Conservation (phyloP, 2,797 vertebrate species). For the Betta splendens region DNA sequence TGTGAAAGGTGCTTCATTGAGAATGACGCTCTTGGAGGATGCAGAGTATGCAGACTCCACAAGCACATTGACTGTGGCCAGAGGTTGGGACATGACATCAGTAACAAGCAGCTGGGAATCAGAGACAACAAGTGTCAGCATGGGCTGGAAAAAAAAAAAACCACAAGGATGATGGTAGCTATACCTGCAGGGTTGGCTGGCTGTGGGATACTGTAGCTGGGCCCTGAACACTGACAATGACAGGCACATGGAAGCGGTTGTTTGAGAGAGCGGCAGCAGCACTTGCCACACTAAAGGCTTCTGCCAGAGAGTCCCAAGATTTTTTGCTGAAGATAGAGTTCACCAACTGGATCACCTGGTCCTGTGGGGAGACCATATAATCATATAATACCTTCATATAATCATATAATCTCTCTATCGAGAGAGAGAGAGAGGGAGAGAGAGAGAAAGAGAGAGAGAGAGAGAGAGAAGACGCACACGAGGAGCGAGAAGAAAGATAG, state of each 20-base stretch:
- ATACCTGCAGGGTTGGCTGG: conserved; percentile 88
- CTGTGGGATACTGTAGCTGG: conserved; percentile 90
- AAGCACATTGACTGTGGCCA: conserved; percentile 87
- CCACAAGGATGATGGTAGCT: neutral
- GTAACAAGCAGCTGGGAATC: conserved; percentile 89
- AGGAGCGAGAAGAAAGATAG: no score
- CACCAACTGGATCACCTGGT: conserved; percentile 95
- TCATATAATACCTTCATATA: no score
- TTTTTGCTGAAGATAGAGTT: conserved; percentile 98
- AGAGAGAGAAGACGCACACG: no score
- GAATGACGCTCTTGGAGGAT: conserved; percentile 85
- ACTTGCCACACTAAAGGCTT: conserved; percentile 92
- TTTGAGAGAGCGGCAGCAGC: conserved; percentile 87
- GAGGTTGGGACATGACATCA: conserved; percentile 90
- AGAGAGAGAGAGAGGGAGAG: no score
- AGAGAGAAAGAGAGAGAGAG: no score
- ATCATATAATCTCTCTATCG: no score
- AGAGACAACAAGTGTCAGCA: conserved; percentile 24
- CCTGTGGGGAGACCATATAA: conserved; percentile 75
- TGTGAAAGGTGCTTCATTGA: conserved; percentile 87
- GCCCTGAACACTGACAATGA: conserved; percentile 86
- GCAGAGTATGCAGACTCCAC: conserved; percentile 87
- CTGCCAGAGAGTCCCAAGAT: conserved; percentile 89
- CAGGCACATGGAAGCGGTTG: conserved; percentile 92
- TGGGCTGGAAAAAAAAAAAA: conserved; percentile 4